phyloP scores from a whole-genome alignment of 1,140 invertebrate genomes.

The Monomorium pharaonis region DNA sequence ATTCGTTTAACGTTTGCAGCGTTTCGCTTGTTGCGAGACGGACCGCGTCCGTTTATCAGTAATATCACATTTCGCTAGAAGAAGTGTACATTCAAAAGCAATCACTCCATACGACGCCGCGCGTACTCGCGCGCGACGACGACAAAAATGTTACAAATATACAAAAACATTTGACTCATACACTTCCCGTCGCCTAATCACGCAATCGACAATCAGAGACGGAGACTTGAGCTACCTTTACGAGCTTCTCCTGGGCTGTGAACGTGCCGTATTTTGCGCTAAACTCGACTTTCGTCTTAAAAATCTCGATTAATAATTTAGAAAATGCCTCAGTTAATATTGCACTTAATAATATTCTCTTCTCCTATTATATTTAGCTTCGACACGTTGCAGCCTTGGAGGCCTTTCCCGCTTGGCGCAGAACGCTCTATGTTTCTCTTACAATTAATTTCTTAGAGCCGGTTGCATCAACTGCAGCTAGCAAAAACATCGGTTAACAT shows the following conservation, averaged over 20 bases:
- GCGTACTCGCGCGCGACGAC: background rate
- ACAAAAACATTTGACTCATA: slow-evolving; percentile 59
- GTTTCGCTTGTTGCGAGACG: slow-evolving; percentile 34
- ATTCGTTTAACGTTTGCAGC: slow-evolving; percentile 21
- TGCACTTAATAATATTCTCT: background rate
- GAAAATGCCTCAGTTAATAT: background rate
- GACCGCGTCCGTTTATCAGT: slow-evolving; percentile 52
- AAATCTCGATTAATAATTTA: slow-evolving; percentile 19
- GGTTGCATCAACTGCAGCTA: slow-evolving; percentile 27
- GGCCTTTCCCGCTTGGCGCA: slow-evolving; percentile 60
- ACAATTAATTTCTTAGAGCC: slow-evolving; percentile 43
- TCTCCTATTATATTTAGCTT: slow-evolving; percentile 16
- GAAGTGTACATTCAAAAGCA: slow-evolving; percentile 67
- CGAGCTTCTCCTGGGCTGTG: background rate
- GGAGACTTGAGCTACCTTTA: slow-evolving; percentile 30
- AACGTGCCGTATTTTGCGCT: slow-evolving; percentile 21
- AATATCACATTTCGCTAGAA: slow-evolving; percentile 69
- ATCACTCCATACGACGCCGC: slow-evolving; percentile 24
- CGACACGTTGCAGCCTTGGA: slow-evolving; percentile 21
- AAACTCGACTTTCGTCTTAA: background rate
- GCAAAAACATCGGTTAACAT: background rate
- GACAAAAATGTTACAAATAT: slow-evolving; percentile 60
- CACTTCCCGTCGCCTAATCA: slow-evolving; percentile 52
- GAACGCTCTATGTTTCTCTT: slow-evolving; percentile 53
- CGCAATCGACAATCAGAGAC: slow-evolving; percentile 44